Evolutionary conservation across 2,797 vertebrate species (phyloP).

Genomic region (Lemur catta): DNA sequence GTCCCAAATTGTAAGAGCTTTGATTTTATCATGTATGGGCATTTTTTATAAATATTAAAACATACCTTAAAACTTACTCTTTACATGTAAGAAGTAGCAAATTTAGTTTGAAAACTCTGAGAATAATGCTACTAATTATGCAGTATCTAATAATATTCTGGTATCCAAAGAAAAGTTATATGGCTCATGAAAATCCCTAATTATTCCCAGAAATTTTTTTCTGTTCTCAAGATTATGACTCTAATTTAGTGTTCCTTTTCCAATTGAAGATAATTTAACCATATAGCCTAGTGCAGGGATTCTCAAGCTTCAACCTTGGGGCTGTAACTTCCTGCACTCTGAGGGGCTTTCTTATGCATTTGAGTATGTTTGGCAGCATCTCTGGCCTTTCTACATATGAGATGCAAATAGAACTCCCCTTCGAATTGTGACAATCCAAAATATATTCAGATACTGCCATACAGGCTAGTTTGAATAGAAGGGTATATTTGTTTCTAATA

Average conservation of each 20-base stretch:
- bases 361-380: background rate
- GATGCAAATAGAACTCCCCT: background rate
- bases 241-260: background rate
- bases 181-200: background rate
- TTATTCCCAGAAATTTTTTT: background rate
- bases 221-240: background rate
- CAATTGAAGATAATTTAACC: background rate
- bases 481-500: background rate
- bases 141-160: background rate
- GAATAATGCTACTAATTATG: background rate
- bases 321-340: background rate
- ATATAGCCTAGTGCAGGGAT: background rate
- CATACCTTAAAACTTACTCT: background rate
- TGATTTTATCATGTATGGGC: background rate
- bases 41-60: constrained; percentile 12
- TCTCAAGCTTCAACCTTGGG: background rate
- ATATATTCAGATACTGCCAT: background rate
- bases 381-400: background rate
- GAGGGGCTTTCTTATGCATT: background rate
- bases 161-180: background rate
- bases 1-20: background rate
- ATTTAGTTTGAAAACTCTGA: background rate
- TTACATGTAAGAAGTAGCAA: background rate
- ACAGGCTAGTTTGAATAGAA: background rate
- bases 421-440: background rate